Conservation (phyloP, 2,113 vertebrate genomes). For the Isurus oxyrinchus region DNA sequence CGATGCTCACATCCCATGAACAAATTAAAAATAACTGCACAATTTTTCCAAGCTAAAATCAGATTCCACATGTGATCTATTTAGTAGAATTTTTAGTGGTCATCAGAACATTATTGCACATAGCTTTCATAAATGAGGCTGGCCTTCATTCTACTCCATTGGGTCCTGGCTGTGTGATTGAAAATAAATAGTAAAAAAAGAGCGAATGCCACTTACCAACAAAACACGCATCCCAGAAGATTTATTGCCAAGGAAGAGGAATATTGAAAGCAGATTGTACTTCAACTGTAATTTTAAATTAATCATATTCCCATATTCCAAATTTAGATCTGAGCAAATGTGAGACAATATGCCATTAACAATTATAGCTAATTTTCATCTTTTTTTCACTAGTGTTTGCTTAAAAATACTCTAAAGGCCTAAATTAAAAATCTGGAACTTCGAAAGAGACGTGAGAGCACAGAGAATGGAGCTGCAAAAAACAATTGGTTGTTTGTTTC, state of each 20-base stretch:
- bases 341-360: not conserved
- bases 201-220: not conserved
- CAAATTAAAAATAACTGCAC: not conserved
- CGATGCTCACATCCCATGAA: not conserved
- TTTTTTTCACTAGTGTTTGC: not conserved
- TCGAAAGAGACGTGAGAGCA: not conserved
- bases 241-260: not conserved
- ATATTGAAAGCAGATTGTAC: constrained; percentile 29
- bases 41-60: not conserved
- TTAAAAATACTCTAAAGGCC: not conserved
- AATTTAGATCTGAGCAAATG: not conserved
- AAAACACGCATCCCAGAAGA: not conserved
- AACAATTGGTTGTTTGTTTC: not conserved
- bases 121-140: not conserved
- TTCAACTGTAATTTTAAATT: not conserved
- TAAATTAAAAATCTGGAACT: not conserved
- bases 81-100: not conserved
- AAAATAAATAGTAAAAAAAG: constrained; percentile 19
- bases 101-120: not conserved
- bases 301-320: not conserved
- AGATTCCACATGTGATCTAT: not conserved
- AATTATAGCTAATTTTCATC: constrained; percentile 5
- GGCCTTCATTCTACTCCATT: not conserved
- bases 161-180: not conserved
- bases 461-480: not conserved